Base-by-base conservation (phyloP, 2,797 vertebrate genomes). In the Pempheris klunzingeri region DNA sequence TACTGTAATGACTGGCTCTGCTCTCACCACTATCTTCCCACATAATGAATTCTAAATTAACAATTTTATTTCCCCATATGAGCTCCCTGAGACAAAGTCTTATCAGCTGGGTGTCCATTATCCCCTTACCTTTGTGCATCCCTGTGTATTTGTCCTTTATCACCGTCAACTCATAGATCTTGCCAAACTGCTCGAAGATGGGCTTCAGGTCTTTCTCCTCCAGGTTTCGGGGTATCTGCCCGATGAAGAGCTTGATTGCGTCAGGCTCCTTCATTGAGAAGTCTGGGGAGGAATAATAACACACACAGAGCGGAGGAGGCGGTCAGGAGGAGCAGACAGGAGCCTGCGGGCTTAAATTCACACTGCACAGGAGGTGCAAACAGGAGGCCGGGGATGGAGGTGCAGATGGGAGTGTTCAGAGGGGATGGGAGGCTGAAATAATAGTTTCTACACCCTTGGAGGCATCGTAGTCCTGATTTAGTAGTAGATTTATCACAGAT, bases 71-170 rank as follows among this genome's bases (percentile, higher is more conserved):
- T 0, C 30, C 26, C 50, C 50, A 30, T 22, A 41, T 32, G 8
- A 22, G 41, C 26, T 43, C 22, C 15, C 9, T 7, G 10, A 65
- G 20, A 69, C 34, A 24, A 47, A 38, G 58, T 7, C 30, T 1
- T 22, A 43, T 47, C 39, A 24, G 55, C 38, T 4, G 6, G 22
- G 41, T 44, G 54, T 30, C 20, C 18, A 13, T 20, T 13, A 28
- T 24, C 43, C 58, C 52, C 78, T 92, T 84, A 96, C 95, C 95
- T 96, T 96, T 95, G 93, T 96, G 95, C 95, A 95, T 95, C 81
- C 95, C 95, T 1, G 95, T 96, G 88, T 95, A 95, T 88, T 95
- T 96, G 92, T 96, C 95, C 90, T 96, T 96, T 84, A 96, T 95
- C 87, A 96, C 95, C 12, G 95, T 96, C 78, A 96, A 89, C 84